Base-by-base conservation (phyloP, 2,888 invertebrate genomes). In the Aphidoletes aphidimyza region DNA sequence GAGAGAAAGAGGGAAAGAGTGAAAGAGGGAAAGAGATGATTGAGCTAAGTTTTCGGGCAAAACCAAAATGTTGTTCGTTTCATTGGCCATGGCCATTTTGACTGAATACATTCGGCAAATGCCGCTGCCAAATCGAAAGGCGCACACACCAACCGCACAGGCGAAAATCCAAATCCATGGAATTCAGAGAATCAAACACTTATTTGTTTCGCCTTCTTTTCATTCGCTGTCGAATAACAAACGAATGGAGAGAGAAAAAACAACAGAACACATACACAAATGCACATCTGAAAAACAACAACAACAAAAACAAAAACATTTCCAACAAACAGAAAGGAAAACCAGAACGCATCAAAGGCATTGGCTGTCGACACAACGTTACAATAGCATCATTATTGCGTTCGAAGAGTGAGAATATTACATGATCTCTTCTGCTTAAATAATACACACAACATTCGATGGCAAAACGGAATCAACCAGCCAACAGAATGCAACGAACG, bases 121-220 rank as follows among this genome's bases (percentile, higher is more conserved):
- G n/a, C n/a, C n/a, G n/a, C n/a, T n/a, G 42, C 14, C 2, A 30
- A 30, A 69, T 54, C 30, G 11, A 30, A 9, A 5, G 17, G 34
- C 34, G n/a, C 34, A 30, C 47, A 19, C 47, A 17, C 19, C 11
- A 47, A 2, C 17, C 47, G 19, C 47, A 47, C 30, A 69, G 69
- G 69, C 69, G 69, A 69, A 69, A 69, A 69, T 69, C 69, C 69
- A 69, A 69, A 69, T 81, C 37, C 22, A 81, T 11, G 81, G 81
- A 81, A 81, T 81, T 81, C 81, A 81, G 39, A 81, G 81, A 81
- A 81, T 81, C 81, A 81, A 81, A 81, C 81, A 81, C 81, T 81
- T 81, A 37, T 37, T 81, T 34, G 3, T 54, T 54, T 8, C 22
- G 3, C 30, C 34, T 69, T 69, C 14, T 69, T 69, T 30, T 69